Evolutionary conservation across 2,113 vertebrate species (phyloP), one percentile per base, ranked within the genome.

Genomic region (Aptenodytes patagonicus): DNA sequence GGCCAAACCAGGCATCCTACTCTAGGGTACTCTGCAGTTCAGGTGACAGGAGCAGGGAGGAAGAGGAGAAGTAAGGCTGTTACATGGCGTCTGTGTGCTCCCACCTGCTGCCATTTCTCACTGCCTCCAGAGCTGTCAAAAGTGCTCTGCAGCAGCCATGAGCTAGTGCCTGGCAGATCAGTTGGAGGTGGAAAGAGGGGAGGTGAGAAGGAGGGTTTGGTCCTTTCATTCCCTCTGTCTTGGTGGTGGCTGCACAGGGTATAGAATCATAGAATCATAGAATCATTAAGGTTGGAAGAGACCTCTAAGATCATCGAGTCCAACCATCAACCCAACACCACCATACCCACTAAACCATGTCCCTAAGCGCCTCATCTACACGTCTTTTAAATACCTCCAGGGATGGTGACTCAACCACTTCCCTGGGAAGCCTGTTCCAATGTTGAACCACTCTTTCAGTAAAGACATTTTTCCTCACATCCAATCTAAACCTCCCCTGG

Each of bases 61-160:
- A 90, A 76, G 55, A 61, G 12, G 5, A 55, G 15, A 93, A 77
- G 6, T 20, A 73, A 76, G 9, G 2, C 19, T 36, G 13, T 46
- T 32, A 26, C 24, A 7, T 69, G 55, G 51, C 1, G 1, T 31
- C 25, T 38, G 4, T 5, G 16, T 28, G 13, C 13, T 73, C 9
- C 29, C n/a, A 62, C 34, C 17, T 83, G 62, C 52, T 66, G 38
- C 6, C 5, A 16, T 80, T 80, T 92, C 42, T 76, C 24, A 17
- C 34, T 54, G 42, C 18, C 62, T 68, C 16, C 3, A 7, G 36
- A 78, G n/a, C 42, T 83, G 42, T 26, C 18, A 16, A 13, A 68
- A 40, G 4, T 0, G 0, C 31, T 54, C n/a, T 54, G 42, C 28
- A 64, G 24, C 0, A 1, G 29, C 32, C 13, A 6, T 4, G 13